Evolutionary conservation across 2,797 vertebrate species (phyloP).

Genomic region (Morus bassanus): DNA sequence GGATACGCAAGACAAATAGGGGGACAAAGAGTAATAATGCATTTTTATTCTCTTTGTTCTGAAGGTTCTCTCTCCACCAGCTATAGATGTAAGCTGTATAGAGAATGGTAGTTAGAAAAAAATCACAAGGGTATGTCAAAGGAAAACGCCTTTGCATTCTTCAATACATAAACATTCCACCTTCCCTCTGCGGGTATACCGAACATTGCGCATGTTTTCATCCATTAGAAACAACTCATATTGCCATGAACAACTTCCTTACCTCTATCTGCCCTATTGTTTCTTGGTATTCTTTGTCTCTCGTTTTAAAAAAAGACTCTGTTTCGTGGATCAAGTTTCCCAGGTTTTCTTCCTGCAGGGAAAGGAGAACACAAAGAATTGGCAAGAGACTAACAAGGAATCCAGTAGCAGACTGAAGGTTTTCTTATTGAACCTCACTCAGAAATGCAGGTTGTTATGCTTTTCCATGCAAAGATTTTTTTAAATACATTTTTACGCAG

Average conservation of each 20-base stretch:
- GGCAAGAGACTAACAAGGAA: not conserved
- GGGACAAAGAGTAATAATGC: not conserved
- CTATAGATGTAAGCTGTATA: not conserved
- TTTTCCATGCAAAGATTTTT: not conserved
- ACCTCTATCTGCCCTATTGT: conserved; percentile 99
- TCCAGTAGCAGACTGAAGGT: not conserved
- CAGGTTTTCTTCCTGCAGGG: conserved; percentile 89
- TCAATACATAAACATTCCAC: not conserved
- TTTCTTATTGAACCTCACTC: not conserved
- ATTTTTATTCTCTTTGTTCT: not conserved
- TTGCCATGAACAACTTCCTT: not conserved
- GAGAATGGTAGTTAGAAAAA: not conserved
- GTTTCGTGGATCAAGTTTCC: conserved; percentile 96
- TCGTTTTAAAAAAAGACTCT: conserved; percentile 93
- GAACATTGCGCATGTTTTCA: fast-evolving
- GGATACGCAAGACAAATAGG: not conserved
- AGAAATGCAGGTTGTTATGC: not conserved
- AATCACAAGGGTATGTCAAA: not conserved
- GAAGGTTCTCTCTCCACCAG: not conserved
- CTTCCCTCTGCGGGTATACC: not conserved
- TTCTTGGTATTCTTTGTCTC: conserved; percentile 97
- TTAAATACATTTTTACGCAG: not conserved
- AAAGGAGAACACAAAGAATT: not conserved
- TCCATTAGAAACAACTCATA: not conserved
- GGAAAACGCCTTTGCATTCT: not conserved